Conservation (phyloP, 2,888 invertebrate genomes). For the Yponomeuta plumbellus region DNA sequence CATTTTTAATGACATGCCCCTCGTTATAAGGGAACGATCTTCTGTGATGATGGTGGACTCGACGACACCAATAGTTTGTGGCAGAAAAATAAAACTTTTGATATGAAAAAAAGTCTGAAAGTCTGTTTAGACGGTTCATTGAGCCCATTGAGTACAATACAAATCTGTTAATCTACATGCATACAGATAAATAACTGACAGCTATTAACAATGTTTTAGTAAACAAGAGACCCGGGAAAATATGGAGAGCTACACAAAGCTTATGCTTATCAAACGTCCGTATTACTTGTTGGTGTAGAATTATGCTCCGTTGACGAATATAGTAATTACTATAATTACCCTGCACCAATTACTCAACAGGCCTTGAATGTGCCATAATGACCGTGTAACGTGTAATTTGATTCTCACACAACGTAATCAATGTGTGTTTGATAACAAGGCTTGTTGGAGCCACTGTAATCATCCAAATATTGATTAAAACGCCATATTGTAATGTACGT, state of each 20-base stretch:
- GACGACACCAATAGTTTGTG: neutral
- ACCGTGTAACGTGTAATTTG: neutral
- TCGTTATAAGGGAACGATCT: constrained; percentile 3
- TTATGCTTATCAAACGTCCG: too few relatives aligned
- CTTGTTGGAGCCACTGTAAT: neutral
- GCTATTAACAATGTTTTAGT: too few relatives aligned
- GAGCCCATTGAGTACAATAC: too few relatives aligned
- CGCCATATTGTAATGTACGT: neutral
- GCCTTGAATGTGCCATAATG: neutral
- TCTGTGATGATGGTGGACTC: neutral
- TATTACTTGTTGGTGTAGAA: neutral
- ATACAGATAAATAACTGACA: too few relatives aligned
- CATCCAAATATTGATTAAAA: neutral
- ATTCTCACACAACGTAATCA: neutral
- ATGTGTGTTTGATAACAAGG: constrained; percentile 2
- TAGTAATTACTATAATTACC: neutral
- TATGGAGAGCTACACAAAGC: too few relatives aligned
- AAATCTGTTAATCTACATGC: too few relatives aligned
- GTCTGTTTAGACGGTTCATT: too few relatives aligned
- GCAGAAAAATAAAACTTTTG: neutral
- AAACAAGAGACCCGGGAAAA: too few relatives aligned
- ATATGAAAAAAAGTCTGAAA: neutral
- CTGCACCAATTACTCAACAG: neutral
- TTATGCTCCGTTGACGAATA: neutral
- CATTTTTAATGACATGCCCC: constrained; percentile 39